Base-by-base conservation (phyloP, 2,888 invertebrate species). In the Stenotaenia linearis region DNA sequence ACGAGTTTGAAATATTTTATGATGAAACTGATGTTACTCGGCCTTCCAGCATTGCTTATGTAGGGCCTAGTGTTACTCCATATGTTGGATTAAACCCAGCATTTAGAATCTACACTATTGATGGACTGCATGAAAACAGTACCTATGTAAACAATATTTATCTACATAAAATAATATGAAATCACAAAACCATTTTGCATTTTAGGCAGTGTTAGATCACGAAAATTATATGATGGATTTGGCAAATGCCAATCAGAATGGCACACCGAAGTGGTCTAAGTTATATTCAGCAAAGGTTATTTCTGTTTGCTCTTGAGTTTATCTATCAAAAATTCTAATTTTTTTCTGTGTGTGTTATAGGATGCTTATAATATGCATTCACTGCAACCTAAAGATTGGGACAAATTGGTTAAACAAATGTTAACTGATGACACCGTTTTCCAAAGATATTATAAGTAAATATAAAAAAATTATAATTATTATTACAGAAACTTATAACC, bases 211-310 rank as follows among this genome's bases (percentile, higher is more conserved):
- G 23, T 91, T 97, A 18, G 97, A 98, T 87, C 97, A 96, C 85
- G 96, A 97, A 86, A 95, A 94, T 0, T 97, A 96, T 95, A 93
- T 95, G 75, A 94, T 97, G 93, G 96, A 98, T 86, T 87, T 98
- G 80, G 93, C 95, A 83, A 94, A 95, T 86, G 97, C 97, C 0
- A 98, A 98, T 87, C 82, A 84, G 28, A 82, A 83, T 7, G 82
- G 82, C 15, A 81, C 25, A 1, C 88, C 93, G 0, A 92, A 94
- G 83, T 96, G 96, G 95, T 93, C 93, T 86, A 94, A 95, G 86
- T 88, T 95, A 82, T 96, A 96, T 85, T 91, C 93, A 15, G 93
- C 93, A 3, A 81, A 82, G 78, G 82, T 80, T 0, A 18, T 15
- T 40, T 12, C 15, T 2, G 12, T 40, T 40, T 40, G n/a, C 15